Evolutionary conservation across 2,113 vertebrate genomes (phyloP), one percentile per base, ranked within the genome.

Genomic region (Acanthisitta chloris): DNA sequence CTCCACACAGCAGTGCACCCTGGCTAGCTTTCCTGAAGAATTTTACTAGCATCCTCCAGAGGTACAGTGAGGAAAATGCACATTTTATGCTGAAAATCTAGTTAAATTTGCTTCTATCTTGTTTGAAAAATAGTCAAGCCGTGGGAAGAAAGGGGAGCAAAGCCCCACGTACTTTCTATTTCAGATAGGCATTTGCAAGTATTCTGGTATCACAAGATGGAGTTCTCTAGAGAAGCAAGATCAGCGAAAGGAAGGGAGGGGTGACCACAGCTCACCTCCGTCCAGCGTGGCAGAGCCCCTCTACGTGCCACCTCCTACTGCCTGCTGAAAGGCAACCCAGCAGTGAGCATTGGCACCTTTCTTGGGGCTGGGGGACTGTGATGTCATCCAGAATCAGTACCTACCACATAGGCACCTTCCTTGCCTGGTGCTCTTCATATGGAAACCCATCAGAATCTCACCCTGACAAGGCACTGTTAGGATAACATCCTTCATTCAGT

Each of bases 31-130:
- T 92, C 48, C 64, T 66, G 12, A 9, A 40, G 81, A 93, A 73
- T 69, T 77, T 81, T 71, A 81, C 91, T 38, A 61, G 71, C 61
- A 49, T 54, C 91, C 81, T 88, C 83, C 31, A 70, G 92, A 83
- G 64, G 66, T 16, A 34, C 6, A 80, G 40, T 1, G 2, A 29
- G 2, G 31, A 84, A 86, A 79, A 21, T 26, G 26, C 88, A 70
- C 5, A 45, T 61, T 61, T 58, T 70, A 55, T 20, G 31, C 21
- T 66, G 36, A 51, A 61, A 48, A 71, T 48, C 45, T 3, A 3
- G 6, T 33, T 79, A 29, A 14, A 80, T 36, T 69, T 66, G 28
- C 43, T 55, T 65, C 25, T 48, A 0, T 51, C 55, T 62, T n/a
- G 14, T 45, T 29, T 28, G 57, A 74, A 52, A 92, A 91, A 79